Base-by-base conservation (phyloP, 2,888 invertebrate species). In the Dryomyza anilis region DNA sequence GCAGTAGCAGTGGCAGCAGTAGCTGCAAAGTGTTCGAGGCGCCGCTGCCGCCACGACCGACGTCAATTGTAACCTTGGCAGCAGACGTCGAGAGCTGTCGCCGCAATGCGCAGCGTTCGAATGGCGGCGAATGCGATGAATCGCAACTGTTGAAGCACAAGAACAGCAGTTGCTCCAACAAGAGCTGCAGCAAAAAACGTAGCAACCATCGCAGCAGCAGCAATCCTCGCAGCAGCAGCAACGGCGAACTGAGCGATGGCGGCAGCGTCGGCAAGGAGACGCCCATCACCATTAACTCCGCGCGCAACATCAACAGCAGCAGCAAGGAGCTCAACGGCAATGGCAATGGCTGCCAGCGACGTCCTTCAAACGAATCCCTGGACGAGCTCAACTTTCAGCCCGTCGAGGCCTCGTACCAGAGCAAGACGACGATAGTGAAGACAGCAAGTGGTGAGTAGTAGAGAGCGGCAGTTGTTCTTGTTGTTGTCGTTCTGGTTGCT, bases 391-490 rank as follows among this genome's bases (percentile, higher is more conserved):
- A 53, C 25, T 66, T 58, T 30, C 63, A 60, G 53, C 64, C 72
- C 19, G 65, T 58, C n/a, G 75, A 76, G 57, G 67, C 69, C 21
- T 73, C 74, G 4, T 82, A 82, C 66, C 74, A 78, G 36, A 82
- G 82, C 68, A 81, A 78, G 63, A 82, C 82, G 5, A 82, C 82
- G 29, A 81, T 82, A 63, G 74, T 78, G 19, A 82, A 78, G 67
- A 82, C 77, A 19, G 71, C 77, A 10, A 72, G 73, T 55, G 82
- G 82, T 81, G 69, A 67, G 71, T 65, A 43, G 8, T 43, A 53
- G 2, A 55, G 3, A 7, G 23, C 7, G 14, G 23, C 8, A 23
- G n/a, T n/a, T n/a, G n/a, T n/a, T n/a, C n/a, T n/a, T n/a, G n/a
- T n/a, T n/a, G 23, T 21, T 48, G 16, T 25, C 8, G 43, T 1